A percentile compares a stretch with the other conserved stretches of the same genome.
These are phyloP conservation scores for Dryoscopus gambensis DNA, from an alignment of 2,113 vertebrate genomes.

Conservation along the genomic window DNA sequence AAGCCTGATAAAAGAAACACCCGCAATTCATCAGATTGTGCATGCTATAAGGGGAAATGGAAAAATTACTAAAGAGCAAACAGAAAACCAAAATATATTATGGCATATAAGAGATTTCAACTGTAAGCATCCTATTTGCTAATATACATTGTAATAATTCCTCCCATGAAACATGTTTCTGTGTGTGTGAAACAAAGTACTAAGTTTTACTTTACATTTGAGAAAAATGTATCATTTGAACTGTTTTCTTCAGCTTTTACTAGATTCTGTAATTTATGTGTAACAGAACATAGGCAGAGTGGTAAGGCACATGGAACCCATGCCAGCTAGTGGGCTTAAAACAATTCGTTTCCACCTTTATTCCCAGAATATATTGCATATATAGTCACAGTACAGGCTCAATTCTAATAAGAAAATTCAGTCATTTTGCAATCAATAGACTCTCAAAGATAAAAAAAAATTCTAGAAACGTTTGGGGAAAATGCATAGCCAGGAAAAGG, in stretches of 20 bases:
- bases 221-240: background rate
- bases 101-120: background rate
- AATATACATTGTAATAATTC: background rate
- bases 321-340: background rate
- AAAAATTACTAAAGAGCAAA: background rate
- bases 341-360: background rate
- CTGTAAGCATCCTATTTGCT: background rate
- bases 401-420: background rate
- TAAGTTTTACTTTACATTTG: background rate
- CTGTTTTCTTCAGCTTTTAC: background rate
- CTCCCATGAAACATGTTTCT: background rate
- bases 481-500: background rate
- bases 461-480: background rate
- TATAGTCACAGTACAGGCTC: background rate
- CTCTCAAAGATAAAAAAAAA: background rate
- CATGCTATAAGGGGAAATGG: background rate
- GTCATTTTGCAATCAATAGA: background rate
- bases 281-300: rapidly evolving
- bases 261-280: background rate
- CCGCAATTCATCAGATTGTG: background rate
- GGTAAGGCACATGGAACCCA: rapidly evolving
- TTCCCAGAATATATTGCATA: background rate
- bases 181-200: background rate
- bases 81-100: background rate
- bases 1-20: background rate